These are phyloP conservation scores for Eunapius fragilis DNA, from an alignment of 37 sponge, comb jelly and placozoan genomes.

Conservation along the genomic window DNA sequence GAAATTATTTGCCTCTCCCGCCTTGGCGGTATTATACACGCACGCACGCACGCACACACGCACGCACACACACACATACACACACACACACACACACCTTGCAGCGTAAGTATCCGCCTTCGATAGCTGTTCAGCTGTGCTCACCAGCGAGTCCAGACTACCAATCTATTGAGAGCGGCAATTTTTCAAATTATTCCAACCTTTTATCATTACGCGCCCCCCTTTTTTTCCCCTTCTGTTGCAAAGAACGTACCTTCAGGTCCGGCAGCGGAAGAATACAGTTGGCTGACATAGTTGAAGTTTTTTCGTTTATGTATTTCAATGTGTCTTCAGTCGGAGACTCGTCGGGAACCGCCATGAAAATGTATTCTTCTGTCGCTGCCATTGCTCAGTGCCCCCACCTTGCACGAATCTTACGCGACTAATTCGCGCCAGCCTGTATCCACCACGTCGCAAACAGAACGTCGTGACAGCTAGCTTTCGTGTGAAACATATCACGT, in stretches of 20 bases:
- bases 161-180: background rate
- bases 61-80: slow-evolving; percentile 15
- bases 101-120: background rate
- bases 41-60: slow-evolving; percentile 9
- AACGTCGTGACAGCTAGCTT: too few relatives aligned
- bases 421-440: background rate
- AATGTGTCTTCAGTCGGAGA: background rate
- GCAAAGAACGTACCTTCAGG: background rate
- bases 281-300: background rate
- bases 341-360: background rate
- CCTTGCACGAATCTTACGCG: too few relatives aligned
- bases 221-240: too few relatives aligned
- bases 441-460: too few relatives aligned
- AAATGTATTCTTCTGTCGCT: background rate
- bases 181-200: background rate
- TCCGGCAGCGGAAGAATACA: background rate
- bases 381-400: background rate
- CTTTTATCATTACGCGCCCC: background rate
- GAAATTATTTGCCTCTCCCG: too few relatives aligned
- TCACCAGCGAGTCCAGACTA: background rate
- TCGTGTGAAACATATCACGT: too few relatives aligned
- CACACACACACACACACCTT: background rate
- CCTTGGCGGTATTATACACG: too few relatives aligned
- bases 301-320: background rate
- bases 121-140: background rate